These are phyloP conservation scores for Stenchaetothrips biformis DNA, from an alignment of 2,888 invertebrate genomes.

Conservation along the genomic window DNA sequence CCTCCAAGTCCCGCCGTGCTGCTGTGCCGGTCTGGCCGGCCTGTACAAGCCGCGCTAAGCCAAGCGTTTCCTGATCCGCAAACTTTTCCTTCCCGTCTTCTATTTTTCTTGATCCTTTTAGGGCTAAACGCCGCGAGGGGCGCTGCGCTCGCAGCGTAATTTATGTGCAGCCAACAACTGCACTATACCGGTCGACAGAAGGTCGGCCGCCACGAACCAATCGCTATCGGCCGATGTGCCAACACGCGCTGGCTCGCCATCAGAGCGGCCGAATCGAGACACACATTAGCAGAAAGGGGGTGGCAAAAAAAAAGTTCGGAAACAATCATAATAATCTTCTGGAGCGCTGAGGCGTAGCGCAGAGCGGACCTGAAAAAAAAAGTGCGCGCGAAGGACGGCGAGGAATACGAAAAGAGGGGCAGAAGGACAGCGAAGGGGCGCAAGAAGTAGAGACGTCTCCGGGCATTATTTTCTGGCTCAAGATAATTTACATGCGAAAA, in stretches of 20 bases:
- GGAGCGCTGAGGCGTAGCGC: too few relatives aligned
- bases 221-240: too few relatives aligned
- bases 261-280: too few relatives aligned
- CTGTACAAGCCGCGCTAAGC: conserved; percentile 19
- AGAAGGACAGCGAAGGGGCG: neutral
- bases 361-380: neutral
- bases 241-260: too few relatives aligned
- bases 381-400: neutral
- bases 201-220: too few relatives aligned
- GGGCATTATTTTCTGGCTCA: conserved; percentile 17
- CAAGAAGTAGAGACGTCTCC: neutral
- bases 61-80: conserved; percentile 24
- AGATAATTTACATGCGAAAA: conserved; percentile 9
- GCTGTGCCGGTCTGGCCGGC: neutral
- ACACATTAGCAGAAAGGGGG: too few relatives aligned
- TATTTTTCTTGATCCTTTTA: conserved; percentile 25
- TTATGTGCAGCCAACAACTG: neutral
- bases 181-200: neutral
- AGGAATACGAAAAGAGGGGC: neutral
- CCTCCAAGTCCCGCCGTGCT: neutral
- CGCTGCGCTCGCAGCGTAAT: neutral
- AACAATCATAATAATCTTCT: too few relatives aligned
- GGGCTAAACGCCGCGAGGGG: neutral
- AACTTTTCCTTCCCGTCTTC: conserved; percentile 4
- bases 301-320: too few relatives aligned